Evolutionary conservation across 2,113 vertebrate genomes (phyloP).

Genomic region (Pionites leucogaster): DNA sequence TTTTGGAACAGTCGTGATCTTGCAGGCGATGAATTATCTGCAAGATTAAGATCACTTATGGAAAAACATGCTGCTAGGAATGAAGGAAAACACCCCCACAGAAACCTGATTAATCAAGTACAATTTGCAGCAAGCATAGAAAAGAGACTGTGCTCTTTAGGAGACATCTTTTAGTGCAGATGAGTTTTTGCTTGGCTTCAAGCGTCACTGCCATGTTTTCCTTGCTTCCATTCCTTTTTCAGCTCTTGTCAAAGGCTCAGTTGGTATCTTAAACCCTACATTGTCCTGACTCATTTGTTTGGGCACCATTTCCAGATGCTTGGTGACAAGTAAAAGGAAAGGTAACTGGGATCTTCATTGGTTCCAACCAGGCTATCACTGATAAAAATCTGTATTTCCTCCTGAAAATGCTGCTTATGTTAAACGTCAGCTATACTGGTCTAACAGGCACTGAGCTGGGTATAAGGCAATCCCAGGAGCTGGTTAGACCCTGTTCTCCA

Average conservation of each 20-base stretch:
- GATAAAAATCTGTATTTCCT: neutral
- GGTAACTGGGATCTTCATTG: neutral
- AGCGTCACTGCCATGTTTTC: neutral
- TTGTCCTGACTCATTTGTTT: neutral
- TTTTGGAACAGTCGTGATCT: neutral
- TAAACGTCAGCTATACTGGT: neutral
- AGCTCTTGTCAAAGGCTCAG: neutral
- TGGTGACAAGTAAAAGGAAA: neutral
- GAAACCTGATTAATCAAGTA: slow-evolving; percentile 25
- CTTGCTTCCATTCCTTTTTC: neutral
- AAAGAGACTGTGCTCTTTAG: neutral
- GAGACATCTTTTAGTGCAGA: neutral
- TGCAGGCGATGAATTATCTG: neutral
- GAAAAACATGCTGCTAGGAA: neutral
- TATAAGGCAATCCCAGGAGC: neutral
- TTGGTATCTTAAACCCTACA: neutral
- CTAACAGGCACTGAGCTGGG: neutral
- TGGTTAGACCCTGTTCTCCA: neutral
- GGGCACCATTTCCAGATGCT: neutral
- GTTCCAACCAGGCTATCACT: neutral
- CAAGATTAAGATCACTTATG: neutral
- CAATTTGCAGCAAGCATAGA: neutral
- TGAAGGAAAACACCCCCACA: slow-evolving; percentile 25
- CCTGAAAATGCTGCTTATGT: neutral
- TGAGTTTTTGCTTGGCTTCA: neutral